Base-by-base conservation (phyloP, 2,888 invertebrate genomes). In the Dorcus parallelipipedus region DNA sequence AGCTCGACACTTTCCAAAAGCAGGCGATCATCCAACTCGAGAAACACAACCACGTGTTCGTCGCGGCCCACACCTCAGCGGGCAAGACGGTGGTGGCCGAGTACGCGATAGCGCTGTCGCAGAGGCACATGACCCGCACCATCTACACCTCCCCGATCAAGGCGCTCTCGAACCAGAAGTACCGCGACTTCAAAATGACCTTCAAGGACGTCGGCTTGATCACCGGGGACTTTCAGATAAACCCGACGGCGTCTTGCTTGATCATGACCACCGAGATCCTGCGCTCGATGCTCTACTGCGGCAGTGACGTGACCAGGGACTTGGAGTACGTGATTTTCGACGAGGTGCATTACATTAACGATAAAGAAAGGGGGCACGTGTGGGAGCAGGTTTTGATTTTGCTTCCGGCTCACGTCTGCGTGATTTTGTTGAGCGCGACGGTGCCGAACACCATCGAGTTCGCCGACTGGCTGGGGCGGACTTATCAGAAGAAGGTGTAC, bases 261-360 rank as follows among this genome's bases (percentile, higher is more conserved):
- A 97, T 99, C 54, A 99, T 99, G 98, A 99, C 99, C 0, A 99
- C 99, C 0, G 99, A 99, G 82, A 99, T 99, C 71, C 80, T 99
- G 26, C 85, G 95, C 62, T 95, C 96, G 0, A 98, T 99, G 97
- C 80, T 99, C 9, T 97, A 96, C 75, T 94, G 94, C 58, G 96
- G 96, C 7, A 90, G 90, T 61, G 97, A 98, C 72, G 90, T 96
- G 54, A 91, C 97, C 0, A 85, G 97, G 47, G 98, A 99, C 77
- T 81, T 99, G 54, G 98, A 99, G 76, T 99, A 95, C 82, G 99
- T 99, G 2, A 95, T 99, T 70, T 99, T 99, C 75, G 99, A 99
- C 78, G 99, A 99, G 81, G 97, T 98, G 6, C 99, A 99, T 77
- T 99, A 99, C 73, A 95, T 99, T 64, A 99, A 98, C 77, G 95